Percentiles rank a stretch among this genome's conserved stretches.
Conservation (phyloP, 2,797 vertebrate species). For the Fistularia tabacaria region DNA sequence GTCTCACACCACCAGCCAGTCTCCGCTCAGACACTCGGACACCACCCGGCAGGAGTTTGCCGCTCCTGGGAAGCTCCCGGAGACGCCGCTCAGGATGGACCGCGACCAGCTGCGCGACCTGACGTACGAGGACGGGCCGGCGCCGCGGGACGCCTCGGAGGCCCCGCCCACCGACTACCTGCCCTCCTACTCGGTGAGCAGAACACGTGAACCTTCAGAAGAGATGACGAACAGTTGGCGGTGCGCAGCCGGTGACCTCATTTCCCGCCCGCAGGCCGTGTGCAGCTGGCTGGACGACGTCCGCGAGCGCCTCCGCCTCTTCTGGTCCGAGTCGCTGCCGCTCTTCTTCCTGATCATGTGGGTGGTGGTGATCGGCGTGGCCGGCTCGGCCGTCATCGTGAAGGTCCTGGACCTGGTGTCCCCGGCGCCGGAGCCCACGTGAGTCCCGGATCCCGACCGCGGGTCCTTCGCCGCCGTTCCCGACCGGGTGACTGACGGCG, state of each 20-base stretch:
- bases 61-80: slow-evolving; percentile 89
- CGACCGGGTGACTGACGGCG: not conserved
- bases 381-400: slow-evolving; percentile 85
- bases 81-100: slow-evolving; percentile 89
- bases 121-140: slow-evolving; percentile 59
- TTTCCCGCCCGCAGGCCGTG: slow-evolving; percentile 72
- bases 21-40: slow-evolving; percentile 80
- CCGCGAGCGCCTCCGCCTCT: slow-evolving; percentile 78
- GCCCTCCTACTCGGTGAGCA: slow-evolving; percentile 88
- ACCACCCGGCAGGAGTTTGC: slow-evolving; percentile 88
- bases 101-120: slow-evolving; percentile 71
- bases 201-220: not conserved
- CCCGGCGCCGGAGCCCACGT: slow-evolving; percentile 86
- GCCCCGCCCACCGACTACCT: slow-evolving; percentile 79
- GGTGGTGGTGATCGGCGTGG: slow-evolving; percentile 84
- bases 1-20: slow-evolving; percentile 89
- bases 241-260: not conserved
- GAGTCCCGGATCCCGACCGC: slow-evolving; percentile 43
- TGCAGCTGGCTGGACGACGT: slow-evolving; percentile 88
- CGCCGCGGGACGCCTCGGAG: slow-evolving; percentile 78
- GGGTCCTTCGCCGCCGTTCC: not conserved
- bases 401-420: slow-evolving; percentile 84
- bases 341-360: slow-evolving; percentile 87
- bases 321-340: slow-evolving; percentile 83
- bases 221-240: not conserved